phyloP scores from a whole-genome alignment of 2,888 invertebrate species.

The Epinotia nisella region DNA sequence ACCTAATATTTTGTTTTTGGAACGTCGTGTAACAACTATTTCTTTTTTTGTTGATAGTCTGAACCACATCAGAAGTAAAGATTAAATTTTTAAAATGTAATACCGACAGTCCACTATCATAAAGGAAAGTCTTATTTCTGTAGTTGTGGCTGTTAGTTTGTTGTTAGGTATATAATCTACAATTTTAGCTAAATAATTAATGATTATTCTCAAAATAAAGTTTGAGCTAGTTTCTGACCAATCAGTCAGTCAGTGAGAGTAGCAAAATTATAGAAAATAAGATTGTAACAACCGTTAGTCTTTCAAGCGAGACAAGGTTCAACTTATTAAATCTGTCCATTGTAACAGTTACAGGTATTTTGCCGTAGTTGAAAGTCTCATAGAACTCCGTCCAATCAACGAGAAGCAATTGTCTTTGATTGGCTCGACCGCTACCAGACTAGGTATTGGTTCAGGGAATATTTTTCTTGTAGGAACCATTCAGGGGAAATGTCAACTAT shows the following conservation, averaged over 20 bases:
- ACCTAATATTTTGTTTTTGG: no score
- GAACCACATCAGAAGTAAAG: no score
- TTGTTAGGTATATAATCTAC: no score
- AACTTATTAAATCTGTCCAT: conserved; percentile 8
- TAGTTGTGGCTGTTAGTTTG: no score
- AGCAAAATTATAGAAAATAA: no score
- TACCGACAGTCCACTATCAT: no score
- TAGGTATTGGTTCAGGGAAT: background rate
- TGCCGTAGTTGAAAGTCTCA: background rate
- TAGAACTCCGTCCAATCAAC: conserved; percentile 26
- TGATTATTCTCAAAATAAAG: no score
- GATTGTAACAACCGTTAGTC: background rate
- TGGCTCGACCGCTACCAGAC: conserved; percentile 23
- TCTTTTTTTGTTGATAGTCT: no score
- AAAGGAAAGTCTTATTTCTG: no score
- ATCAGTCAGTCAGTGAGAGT: background rate
- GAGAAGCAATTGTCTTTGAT: conserved; percentile 34
- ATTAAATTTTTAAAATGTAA: no score
- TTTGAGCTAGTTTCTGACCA: background rate
- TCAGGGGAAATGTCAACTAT: conserved; percentile 13
- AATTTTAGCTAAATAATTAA: no score
- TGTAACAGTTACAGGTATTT: conserved; percentile 3
- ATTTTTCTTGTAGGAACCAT: conserved; percentile 22
- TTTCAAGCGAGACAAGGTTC: background rate
- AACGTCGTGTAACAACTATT: no score